Evolutionary conservation across 92 coral and sea anemone species (phyloP), one percentile per base, ranked within the genome.

Genomic region (Umimayanthus kanabou): DNA sequence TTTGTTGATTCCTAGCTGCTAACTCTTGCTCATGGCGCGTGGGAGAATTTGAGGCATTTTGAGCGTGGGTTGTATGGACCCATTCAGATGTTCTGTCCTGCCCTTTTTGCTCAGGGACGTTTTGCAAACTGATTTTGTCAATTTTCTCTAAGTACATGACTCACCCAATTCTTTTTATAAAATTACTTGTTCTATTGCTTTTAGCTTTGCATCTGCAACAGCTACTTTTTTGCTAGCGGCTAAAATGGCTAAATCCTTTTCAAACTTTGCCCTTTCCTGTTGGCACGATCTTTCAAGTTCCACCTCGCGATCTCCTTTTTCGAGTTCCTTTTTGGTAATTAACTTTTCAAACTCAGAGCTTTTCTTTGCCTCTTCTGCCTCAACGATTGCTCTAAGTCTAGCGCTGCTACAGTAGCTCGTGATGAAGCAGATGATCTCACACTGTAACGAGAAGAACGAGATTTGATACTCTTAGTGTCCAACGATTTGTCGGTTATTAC

Each of bases 201-300:
- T 80, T 29, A 80, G 85, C 71, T 82, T 82, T 9, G 50, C 76
- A 33, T 82, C 86, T 22, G 86, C 86, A 1, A 64, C 55, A 18
- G 86, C 76, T 30, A 82, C 86, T 61, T 82, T 82, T 65, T 71
- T 65, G 64, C 61, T 45, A 2, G 28, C 76, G 14, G 75, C 33
- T 23, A 64, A 45, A 43, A 82, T 11, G 4, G 75, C 75, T 13
- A 64, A 26, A 23, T 66, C 37, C 86, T 58, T 82, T 45, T 33
- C 50, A 37, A 39, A 71, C 76, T 58, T 23, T 9, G 77, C 55
- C 43, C 30, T 39, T 71, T 82, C 86, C 65, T 82, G 86, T 37
- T 82, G 49, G 30, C 39, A 75, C 73, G 16, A 30, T 30, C 86
- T 22, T 42, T 64, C 76, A 11, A 65, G 25, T 71, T 82, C 86